phyloP scores from a whole-genome alignment of 1,140 invertebrate species.

The Pachypeltis micranthus region DNA sequence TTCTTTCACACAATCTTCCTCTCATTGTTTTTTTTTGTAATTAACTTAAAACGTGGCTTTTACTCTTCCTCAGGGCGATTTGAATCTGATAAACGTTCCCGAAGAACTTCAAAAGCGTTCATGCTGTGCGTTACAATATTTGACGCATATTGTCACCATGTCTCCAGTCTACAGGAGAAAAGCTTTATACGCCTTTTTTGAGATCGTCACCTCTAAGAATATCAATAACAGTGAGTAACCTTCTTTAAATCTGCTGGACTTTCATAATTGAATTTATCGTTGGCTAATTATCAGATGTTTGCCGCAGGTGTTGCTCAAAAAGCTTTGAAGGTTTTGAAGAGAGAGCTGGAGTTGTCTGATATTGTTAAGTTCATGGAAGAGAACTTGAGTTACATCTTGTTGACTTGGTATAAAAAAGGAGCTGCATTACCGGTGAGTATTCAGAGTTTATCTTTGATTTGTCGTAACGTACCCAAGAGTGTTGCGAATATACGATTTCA shows the following conservation, averaged over 20 bases:
- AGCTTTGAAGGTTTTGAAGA: not conserved
- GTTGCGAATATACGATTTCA: too few relatives aligned
- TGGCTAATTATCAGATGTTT: too few relatives aligned
- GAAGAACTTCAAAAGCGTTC: not conserved
- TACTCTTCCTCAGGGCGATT: not conserved
- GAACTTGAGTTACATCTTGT: not conserved
- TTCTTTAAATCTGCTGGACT: too few relatives aligned
- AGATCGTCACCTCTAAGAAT: not conserved
- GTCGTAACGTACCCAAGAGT: not conserved
- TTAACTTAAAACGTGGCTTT: too few relatives aligned
- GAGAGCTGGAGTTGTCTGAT: not conserved
- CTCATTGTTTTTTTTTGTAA: not conserved
- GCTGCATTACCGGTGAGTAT: not conserved
- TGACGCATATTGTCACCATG: not conserved
- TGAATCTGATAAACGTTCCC: not conserved
- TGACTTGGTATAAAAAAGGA: not conserved
- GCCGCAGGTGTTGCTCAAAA: not conserved
- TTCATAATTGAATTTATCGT: too few relatives aligned
- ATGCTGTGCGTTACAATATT: not conserved
- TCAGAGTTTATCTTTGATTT: not conserved
- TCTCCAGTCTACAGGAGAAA: not conserved
- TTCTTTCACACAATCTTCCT: too few relatives aligned
- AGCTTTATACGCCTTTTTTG: not conserved
- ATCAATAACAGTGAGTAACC: not conserved
- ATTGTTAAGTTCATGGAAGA: not conserved